A percentile compares a stretch with the other conserved stretches of the same genome.
Evolutionary conservation across 2,797 vertebrate genomes (phyloP).

Genomic region (Geotria australis): DNA sequence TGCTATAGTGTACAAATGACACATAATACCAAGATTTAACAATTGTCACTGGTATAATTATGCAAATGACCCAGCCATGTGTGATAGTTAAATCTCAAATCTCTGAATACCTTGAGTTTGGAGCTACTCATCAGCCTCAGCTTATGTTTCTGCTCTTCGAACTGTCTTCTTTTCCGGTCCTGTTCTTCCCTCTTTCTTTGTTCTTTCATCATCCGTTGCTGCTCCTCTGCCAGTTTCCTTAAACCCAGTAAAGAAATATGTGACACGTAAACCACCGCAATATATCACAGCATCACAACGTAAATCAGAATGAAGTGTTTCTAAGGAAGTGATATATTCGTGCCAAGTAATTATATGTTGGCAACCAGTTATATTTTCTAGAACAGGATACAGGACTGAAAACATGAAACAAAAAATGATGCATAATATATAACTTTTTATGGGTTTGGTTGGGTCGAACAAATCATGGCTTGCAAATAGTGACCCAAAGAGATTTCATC

Average conservation of each 20-base stretch:
- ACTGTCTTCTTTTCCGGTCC: conserved; percentile 75
- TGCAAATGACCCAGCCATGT: too few species aligned
- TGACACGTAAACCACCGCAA: not conserved
- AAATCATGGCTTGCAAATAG: too few species aligned
- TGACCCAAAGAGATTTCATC: too few species aligned
- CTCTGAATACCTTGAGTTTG: conserved; percentile 48
- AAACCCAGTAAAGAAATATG: conserved; percentile 2
- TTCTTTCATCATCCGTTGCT: conserved; percentile 82
- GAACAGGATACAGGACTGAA: not conserved
- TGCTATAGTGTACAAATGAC: too few species aligned
- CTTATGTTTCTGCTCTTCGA: conserved; percentile 97
- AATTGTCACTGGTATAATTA: too few species aligned
- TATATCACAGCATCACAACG: too few species aligned
- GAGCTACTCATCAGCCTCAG: conserved; percentile 75
- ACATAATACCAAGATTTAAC: too few species aligned
- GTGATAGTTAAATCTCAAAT: too few species aligned
- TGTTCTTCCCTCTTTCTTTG: conserved; percentile 89
- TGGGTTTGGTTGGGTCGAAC: too few species aligned
- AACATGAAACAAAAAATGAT: not conserved
- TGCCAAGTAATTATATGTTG: not conserved
- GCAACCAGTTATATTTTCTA: not conserved
- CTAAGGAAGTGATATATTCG: too few species aligned
- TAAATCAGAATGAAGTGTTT: too few species aligned
- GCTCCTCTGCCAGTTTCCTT: conserved; percentile 79
- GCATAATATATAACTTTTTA: too few species aligned